These are phyloP conservation scores for Pteropus rufus DNA, from an alignment of 2,797 vertebrate genomes.

Conservation along the genomic window DNA sequence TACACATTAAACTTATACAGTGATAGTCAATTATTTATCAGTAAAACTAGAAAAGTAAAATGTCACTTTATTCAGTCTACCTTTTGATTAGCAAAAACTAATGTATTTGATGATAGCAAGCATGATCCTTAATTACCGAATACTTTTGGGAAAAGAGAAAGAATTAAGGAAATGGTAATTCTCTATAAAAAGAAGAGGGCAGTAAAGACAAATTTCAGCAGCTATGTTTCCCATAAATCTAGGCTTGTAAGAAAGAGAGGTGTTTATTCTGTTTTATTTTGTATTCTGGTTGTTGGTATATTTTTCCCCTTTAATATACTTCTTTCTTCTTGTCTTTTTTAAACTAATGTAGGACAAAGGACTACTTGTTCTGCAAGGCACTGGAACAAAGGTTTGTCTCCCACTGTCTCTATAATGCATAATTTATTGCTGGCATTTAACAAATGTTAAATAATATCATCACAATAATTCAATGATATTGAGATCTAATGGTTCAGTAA, in stretches of 20 bases:
- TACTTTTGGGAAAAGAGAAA: not conserved
- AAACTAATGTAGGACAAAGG: not conserved
- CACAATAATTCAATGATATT: not conserved
- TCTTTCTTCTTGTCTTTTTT: not conserved
- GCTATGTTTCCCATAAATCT: not conserved
- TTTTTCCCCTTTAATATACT: not conserved
- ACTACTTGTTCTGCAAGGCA: not conserved
- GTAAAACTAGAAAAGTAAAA: not conserved
- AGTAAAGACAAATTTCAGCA: not conserved
- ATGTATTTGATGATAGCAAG: not conserved
- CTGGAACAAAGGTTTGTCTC: not conserved
- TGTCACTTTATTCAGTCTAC: not conserved
- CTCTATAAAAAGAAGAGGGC: not conserved
- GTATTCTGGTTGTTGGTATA: not conserved
- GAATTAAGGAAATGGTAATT: not conserved
- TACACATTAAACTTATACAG: not conserved
- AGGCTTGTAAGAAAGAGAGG: not conserved
- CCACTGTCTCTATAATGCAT: not conserved
- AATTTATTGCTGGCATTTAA: not conserved
- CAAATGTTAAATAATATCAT: not conserved
- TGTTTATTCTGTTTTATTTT: not conserved
- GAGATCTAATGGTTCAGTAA: not conserved
- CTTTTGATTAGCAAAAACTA: not conserved
- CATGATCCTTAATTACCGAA: not conserved
- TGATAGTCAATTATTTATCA: not conserved